Evolutionary conservation across 1,140 invertebrate species (phyloP), one percentile per base, ranked within the genome.

Genomic region (Drosophila trapezifrons): DNA sequence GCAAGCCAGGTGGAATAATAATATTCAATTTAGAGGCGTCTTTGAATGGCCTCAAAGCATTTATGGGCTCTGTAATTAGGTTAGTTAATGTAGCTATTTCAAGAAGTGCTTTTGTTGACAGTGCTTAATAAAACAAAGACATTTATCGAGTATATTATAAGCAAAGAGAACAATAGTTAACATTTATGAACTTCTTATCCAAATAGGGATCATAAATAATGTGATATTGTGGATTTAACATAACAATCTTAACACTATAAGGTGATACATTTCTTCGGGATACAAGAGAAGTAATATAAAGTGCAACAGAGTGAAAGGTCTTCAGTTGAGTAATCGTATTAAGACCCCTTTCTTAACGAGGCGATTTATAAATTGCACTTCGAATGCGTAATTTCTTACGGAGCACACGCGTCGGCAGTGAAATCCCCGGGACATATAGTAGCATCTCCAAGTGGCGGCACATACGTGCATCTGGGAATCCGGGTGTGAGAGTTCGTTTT

Each of bases 401-500:
- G 20, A 9, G 25, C 54, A 72, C 66, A 81, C 66, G 78, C 65
- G 45, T 43, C 70, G 18, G 17, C 32, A 22, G 38, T 72, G 75
- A 71, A 70, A 35, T 52, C 40, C 25, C 29, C 38, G 70, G 69
- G 29, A 38, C 32, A 38, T 27, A 22, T 62, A 22, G 54, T 42
- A 60, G 62, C 79, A 78, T 82, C 56, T 62, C 58, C 17, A 52
- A 65, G 56, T 78, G 47, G 56, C 74, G 47, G 40, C 64, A 10
- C 63, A 66, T 62, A 54, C 62, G 62, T 67, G 66, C 45, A 56
- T 71, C 64, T 64, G 62, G 54, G 38, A 43, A 38, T 76, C 62
- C 69, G 56, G 43, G 49, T 27, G 65, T 45, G 49, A 71, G 51
- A 71, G 55, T 52, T 78, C 59, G 32, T 78, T 78, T 87, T 83